These are phyloP conservation scores for Hydriomena furcata DNA, from an alignment of 2,888 invertebrate genomes.

Conservation along the genomic window DNA sequence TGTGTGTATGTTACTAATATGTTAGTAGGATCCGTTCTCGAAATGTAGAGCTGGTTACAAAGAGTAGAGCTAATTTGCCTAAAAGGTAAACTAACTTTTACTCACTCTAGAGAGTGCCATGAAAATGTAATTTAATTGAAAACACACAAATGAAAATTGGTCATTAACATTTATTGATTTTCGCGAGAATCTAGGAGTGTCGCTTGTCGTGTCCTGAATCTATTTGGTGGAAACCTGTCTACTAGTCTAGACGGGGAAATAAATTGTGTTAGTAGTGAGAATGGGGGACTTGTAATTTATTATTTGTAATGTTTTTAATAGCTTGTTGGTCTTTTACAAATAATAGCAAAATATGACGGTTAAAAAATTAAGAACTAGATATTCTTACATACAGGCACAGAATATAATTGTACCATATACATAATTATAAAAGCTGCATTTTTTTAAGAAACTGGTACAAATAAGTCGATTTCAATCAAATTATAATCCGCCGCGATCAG, in stretches of 20 bases:
- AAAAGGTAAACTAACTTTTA: slow-evolving; percentile 7
- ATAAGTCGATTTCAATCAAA: too few species aligned
- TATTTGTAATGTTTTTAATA: background rate
- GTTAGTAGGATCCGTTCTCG: too few species aligned
- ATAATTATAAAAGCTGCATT: too few species aligned
- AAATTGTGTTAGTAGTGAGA: slow-evolving; percentile 5
- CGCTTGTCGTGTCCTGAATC: slow-evolving; percentile 38
- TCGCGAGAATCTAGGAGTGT: slow-evolving; percentile 42
- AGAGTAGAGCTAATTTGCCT: background rate
- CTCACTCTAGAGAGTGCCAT: background rate
- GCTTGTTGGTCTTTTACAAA: background rate
- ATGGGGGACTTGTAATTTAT: background rate
- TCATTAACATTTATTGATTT: slow-evolving; percentile 41
- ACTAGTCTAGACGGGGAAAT: slow-evolving; percentile 34
- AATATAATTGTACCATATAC: too few species aligned
- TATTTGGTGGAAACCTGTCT: slow-evolving; percentile 34
- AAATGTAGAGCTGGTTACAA: too few species aligned
- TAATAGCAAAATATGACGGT: too few species aligned
- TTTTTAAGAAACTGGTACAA: too few species aligned
- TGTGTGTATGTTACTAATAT: too few species aligned
- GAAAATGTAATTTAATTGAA: slow-evolving; percentile 32
- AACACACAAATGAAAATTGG: slow-evolving; percentile 33
- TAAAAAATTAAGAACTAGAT: background rate
- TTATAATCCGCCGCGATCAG: too few species aligned
- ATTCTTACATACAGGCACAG: background rate